Evolutionary conservation across 2,797 vertebrate species (phyloP).

Genomic region (Falco novaeseelandiae): DNA sequence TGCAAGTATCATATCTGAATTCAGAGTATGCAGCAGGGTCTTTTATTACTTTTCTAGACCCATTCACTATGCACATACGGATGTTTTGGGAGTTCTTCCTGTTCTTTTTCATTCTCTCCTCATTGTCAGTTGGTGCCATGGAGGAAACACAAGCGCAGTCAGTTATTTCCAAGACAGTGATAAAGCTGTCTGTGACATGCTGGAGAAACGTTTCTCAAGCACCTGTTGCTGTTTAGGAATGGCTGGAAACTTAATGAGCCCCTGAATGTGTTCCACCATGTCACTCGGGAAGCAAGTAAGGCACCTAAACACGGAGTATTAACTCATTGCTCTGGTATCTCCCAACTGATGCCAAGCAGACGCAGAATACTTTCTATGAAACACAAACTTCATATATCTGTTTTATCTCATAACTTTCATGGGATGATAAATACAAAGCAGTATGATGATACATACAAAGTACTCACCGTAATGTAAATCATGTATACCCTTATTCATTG

Average conservation of each 20-base stretch:
- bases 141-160: constrained; percentile 30
- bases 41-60: constrained; percentile 8
- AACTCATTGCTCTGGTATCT: constrained; percentile 64
- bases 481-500: constrained; percentile 12
- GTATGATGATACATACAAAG: background rate
- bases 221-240: constrained; percentile 74
- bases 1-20: background rate
- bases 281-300: constrained; percentile 61
- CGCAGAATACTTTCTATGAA: constrained; percentile 5
- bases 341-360: background rate
- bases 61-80: background rate
- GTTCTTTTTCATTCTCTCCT: constrained; percentile 4
- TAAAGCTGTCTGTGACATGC: constrained; percentile 60
- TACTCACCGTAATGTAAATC: constrained; percentile 22
- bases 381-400: constrained; percentile 13
- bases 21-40: background rate
- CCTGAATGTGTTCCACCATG: constrained; percentile 46
- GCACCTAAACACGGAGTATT: constrained; percentile 66
- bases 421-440: background rate
- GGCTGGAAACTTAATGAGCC: constrained; percentile 70
- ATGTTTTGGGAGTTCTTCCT: constrained; percentile 65
- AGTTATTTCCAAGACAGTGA: constrained; percentile 54
- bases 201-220: constrained; percentile 57
- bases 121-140: background rate
- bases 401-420: background rate